phyloP scores from a whole-genome alignment of 1,140 invertebrate species.

The Drosophila pandora region DNA sequence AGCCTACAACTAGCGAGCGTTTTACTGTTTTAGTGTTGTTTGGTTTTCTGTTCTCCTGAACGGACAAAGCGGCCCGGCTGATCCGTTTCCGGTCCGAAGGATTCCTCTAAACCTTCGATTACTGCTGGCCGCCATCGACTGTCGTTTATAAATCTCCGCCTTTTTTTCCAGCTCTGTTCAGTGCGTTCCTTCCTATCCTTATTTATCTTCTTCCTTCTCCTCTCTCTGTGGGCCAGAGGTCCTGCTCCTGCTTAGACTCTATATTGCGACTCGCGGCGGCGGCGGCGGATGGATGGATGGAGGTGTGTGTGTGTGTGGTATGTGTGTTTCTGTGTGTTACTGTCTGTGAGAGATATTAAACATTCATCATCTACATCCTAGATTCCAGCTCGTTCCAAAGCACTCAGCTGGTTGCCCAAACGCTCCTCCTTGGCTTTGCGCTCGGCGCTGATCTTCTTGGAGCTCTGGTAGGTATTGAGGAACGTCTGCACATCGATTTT shows the following conservation, averaged over 20 bases:
- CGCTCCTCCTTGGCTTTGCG: conserved; percentile 91
- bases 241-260: conserved; percentile 15
- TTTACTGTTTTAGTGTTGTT: conserved; percentile 1
- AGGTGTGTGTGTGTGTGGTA: neutral
- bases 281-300: neutral
- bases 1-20: conserved; percentile 20
- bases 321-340: no score
- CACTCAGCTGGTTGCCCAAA: conserved; percentile 89
- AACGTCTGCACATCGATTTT: conserved; percentile 91
- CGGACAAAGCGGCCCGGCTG: no score
- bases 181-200: neutral
- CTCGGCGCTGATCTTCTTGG: conserved; percentile 88
- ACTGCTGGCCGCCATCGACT: no score
- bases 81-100: conserved; percentile 4
- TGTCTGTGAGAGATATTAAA: conserved; percentile 5
- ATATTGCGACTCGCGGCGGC: conserved; percentile 39
- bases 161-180: neutral
- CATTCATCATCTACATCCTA: conserved; percentile 28
- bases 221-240: neutral
- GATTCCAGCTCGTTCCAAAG: conserved; percentile 86
- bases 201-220: neutral
- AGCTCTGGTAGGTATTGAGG: conserved; percentile 88
- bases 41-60: neutral
- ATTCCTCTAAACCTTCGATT: neutral
- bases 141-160: neutral